A percentile compares a stretch with the other conserved stretches of the same genome.
Evolutionary conservation across 2,888 invertebrate genomes (phyloP).

Genomic region (Didymodactylos carnosus): DNA sequence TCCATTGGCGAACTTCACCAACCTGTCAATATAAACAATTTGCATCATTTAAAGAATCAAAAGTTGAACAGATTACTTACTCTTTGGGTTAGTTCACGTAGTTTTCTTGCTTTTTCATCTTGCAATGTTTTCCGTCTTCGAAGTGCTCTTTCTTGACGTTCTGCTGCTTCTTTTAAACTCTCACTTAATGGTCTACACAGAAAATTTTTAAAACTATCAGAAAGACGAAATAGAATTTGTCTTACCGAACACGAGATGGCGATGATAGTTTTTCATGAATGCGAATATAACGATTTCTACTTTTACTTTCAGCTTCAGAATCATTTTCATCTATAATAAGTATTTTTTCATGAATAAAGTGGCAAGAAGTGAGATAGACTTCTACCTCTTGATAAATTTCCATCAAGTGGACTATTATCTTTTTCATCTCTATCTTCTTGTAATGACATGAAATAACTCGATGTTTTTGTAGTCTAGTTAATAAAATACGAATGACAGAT

Average conservation of each 20-base stretch:
- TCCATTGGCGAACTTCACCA: slow-evolving; percentile 49
- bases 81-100: neutral
- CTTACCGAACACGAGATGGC: neutral
- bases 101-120: neutral
- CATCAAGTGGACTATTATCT: neutral
- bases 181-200: neutral
- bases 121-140: neutral
- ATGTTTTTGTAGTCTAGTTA: neutral
- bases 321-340: neutral
- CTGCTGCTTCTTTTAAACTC: neutral
- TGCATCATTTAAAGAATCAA: neutral
- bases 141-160: neutral
- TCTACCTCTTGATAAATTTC: too few species aligned
- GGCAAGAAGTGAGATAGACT: too few species aligned
- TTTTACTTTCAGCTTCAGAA: neutral
- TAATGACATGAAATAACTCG: neutral
- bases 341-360: too few species aligned
- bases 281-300: neutral
- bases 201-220: neutral
- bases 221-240: neutral
- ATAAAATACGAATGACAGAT: neutral
- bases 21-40: slow-evolving; percentile 30
- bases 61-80: neutral
- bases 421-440: neutral
- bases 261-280: neutral